Conservation (phyloP, 2,113 vertebrate species). For the Piprites chloris region DNA sequence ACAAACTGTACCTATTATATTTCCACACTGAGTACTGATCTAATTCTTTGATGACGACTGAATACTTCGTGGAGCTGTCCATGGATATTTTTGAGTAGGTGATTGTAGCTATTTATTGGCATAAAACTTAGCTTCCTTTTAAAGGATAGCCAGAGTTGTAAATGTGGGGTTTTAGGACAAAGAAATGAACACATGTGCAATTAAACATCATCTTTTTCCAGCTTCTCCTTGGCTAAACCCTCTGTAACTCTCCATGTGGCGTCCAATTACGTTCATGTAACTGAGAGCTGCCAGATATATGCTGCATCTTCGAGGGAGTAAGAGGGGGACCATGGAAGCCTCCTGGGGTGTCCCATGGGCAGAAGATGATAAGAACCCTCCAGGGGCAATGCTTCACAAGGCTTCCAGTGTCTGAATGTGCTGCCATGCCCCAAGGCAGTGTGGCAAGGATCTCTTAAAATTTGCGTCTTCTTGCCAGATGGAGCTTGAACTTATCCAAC, state of each 20-base stretch:
- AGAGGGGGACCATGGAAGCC: background rate
- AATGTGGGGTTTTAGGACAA: background rate
- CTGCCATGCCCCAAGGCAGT: background rate
- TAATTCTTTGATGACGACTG: background rate
- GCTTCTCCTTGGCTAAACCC: background rate
- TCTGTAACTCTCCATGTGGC: background rate
- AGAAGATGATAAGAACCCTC: background rate
- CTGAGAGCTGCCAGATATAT: background rate
- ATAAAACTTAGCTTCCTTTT: background rate
- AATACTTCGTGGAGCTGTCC: background rate
- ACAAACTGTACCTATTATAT: background rate
- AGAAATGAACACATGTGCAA: fast-evolving
- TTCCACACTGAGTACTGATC: background rate
- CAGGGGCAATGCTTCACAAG: background rate
- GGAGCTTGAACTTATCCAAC: background rate
- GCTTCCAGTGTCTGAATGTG: background rate
- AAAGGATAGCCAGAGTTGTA: background rate
- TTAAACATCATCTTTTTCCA: background rate
- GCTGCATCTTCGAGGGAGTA: too few species aligned
- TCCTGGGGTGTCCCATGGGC: background rate
- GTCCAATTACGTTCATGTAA: fast-evolving
- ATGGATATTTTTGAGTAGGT: background rate
- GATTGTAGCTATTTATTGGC: background rate
- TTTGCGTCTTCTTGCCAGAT: background rate
- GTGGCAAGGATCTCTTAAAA: background rate